Evolutionary conservation across 2,888 invertebrate genomes (phyloP), one percentile per base, ranked within the genome.

Genomic region (Phanerotoma sp.): DNA sequence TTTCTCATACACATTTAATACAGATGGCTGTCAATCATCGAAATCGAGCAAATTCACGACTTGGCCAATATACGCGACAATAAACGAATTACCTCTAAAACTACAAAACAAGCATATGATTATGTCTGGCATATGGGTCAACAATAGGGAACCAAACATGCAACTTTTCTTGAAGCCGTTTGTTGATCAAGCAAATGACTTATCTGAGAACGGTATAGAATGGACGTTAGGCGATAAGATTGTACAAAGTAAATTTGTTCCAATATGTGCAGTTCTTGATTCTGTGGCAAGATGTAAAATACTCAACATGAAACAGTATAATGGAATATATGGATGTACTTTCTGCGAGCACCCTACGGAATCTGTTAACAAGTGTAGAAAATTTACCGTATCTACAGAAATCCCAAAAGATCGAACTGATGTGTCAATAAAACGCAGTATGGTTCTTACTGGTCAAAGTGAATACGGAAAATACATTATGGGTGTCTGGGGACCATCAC

Each of bases 21-120:
- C 54, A 11, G 58, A 62, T 42, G 58, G 58, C 15, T 22, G 58
- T 53, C 54, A 13, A 40, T 53, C 22, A 54, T 59, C 21, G 25
- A 57, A 51, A 58, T 58, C 58, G 1, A 48, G 37, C 10, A 51
- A 41, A n/a, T 5, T 33, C 41, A 55, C 56, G 3, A 54, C 58
- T n/a, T 62, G 58, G 60, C 58, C 60, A n/a, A 60, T 62, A 18
- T 56, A 54, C 13, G 11, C 57, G 21, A 51, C n/a, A n/a, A n/a
- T n/a, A n/a, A n/a, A n/a, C n/a, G n/a, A n/a, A n/a, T n/a, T n/a
- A n/a, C n/a, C n/a, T 44, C 38, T 45, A 35, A 16, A 53, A 33
- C 46, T 45, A 11, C 35, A 56, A 22, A 38, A 40, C 21, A 37
- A 48, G 16, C 44, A 46, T 46, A 42, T 51, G 28, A 51, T 58